Conservation (phyloP, 1,140 invertebrate genomes). For the Drosophila subpulchrella region DNA sequence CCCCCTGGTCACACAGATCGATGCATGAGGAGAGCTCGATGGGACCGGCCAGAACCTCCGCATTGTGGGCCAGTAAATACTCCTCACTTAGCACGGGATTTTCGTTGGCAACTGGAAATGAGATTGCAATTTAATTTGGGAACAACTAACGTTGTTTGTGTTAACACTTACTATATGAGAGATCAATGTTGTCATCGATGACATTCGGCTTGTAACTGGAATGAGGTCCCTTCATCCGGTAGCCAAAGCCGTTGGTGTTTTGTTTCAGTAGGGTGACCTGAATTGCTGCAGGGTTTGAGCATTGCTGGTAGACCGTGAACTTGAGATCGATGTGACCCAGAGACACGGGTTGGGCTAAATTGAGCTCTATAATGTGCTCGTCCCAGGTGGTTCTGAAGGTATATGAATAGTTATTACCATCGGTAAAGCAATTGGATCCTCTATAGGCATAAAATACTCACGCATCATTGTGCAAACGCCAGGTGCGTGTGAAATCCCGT, state of each 20-base stretch:
- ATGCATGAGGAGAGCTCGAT: constrained; percentile 91
- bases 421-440: not conserved
- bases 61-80: constrained; percentile 93
- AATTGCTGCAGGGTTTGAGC: constrained; percentile 87
- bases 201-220: constrained; percentile 72
- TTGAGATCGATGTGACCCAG: constrained; percentile 95
- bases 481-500: constrained; percentile 92
- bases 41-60: constrained; percentile 95
- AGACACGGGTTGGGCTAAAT: constrained; percentile 90
- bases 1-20: constrained; percentile 93
- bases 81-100: constrained; percentile 92
- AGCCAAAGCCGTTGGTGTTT: constrained; percentile 90
- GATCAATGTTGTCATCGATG: constrained; percentile 88
- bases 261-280: constrained; percentile 94
- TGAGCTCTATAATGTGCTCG: constrained; percentile 95
- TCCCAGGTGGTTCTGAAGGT: constrained; percentile 91
- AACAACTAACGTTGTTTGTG: too few species aligned
- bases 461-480: constrained; percentile 93
- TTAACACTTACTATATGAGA: constrained; percentile 82
- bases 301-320: constrained; percentile 92
- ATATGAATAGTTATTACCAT: not conserved
- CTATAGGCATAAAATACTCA: constrained; percentile 79
- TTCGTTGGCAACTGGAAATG: constrained; percentile 84
- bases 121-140: not conserved
- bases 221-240: constrained; percentile 84